Base-by-base conservation (phyloP, 2,888 invertebrate species). In the Amblyjoppa proteus region DNA sequence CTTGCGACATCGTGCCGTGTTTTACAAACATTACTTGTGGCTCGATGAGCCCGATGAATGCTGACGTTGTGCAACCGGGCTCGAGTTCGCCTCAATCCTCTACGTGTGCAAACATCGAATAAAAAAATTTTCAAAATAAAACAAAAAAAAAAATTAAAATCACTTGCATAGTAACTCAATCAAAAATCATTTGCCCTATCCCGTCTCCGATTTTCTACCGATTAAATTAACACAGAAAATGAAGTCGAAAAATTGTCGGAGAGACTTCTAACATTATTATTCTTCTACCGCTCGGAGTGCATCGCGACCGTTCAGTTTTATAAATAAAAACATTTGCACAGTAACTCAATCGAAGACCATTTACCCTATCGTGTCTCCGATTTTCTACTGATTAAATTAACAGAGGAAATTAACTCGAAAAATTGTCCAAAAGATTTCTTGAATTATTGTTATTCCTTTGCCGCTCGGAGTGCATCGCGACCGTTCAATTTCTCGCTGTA, bases 1-100 rank as follows among this genome's bases (percentile, higher is more conserved):
- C 93, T 92, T 90, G 88, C 83, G 89, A 87, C 88, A 89, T 91
- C 91, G 90, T 88, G 85, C 81, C 74, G 79, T 84, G 83, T 87
- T 88, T 89, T 88, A 86, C 71, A 41, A 77, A 58, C 78, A 89
- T 92, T 90, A 91, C 87, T 92, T 85, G 90, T 90, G 34, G 86
- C 86, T 76, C 86, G 84, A 71, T 89, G 88, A 88, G 82, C 84
- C 79, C 70, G 78, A 81, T 91, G 81, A 91, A 90, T 90, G 85
- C 64, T 25, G 11, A 34, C 16, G 69, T 6, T 20, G 74, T 61
- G 84, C 58, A 75, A 81, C 83, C 38, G 56, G 25, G 41, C 38
- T n/a, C 45, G 25, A 13, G 28, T 20, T 16, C 53, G 45, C 16
- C 5, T 16, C 51, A 3, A 34, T 56, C n/a, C 49, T 61, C 68